Evolutionary conservation across 2,888 invertebrate species (phyloP).

Genomic region (Watsonalla cultraria): DNA sequence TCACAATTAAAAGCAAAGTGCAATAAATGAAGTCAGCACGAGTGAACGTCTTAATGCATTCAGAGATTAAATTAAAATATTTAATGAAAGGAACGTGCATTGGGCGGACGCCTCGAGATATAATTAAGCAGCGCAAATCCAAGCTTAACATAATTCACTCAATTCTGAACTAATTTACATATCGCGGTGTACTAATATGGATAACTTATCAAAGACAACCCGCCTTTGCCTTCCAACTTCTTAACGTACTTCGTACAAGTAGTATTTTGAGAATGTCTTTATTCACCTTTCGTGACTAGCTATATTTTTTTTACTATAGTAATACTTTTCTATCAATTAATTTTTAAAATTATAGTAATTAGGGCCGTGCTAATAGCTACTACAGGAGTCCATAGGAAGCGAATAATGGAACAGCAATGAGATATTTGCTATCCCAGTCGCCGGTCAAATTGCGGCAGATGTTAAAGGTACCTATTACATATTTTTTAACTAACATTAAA

Average conservation of each 20-base stretch:
- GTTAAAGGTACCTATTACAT: no score
- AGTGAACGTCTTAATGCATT: constrained; percentile 34
- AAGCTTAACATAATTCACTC: constrained; percentile 47
- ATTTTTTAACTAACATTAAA: no score
- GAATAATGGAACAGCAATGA: no score
- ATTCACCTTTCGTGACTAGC: no score
- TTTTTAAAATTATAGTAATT: no score
- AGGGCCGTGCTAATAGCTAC: no score
- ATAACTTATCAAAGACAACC: constrained; percentile 25
- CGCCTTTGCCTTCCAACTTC: constrained; percentile 14
- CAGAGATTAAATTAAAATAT: constrained; percentile 50
- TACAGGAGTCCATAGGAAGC: no score
- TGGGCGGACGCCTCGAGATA: constrained; percentile 22
- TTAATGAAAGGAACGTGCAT: constrained; percentile 35
- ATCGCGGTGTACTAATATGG: constrained; percentile 26
- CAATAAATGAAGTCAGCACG: constrained; percentile 25
- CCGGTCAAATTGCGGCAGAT: no score
- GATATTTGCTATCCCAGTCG: no score
- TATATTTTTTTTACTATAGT: no score
- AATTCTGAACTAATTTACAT: constrained; percentile 36
- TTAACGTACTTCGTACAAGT: not conserved
- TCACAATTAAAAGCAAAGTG: constrained; percentile 12
- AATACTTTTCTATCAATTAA: no score
- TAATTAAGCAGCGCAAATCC: constrained; percentile 47
- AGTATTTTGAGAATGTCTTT: no score